Evolutionary conservation across 1,140 invertebrate genomes (phyloP), one percentile per base, ranked within the genome.

Genomic region (Drosophila sproati): DNA sequence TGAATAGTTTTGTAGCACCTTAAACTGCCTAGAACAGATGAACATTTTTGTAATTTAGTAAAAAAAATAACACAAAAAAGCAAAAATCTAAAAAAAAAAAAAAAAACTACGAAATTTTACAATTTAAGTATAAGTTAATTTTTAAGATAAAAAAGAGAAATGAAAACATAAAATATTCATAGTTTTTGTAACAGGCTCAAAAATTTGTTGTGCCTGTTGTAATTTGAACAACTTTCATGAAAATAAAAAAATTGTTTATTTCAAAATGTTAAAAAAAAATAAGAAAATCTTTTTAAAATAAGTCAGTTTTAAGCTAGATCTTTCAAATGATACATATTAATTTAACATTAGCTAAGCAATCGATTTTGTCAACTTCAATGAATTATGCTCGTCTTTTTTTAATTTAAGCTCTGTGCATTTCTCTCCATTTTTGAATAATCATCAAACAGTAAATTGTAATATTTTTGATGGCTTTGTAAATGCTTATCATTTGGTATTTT

Each of bases 1-100:
- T 82, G 74, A 89, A 80, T 88, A 88, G 70, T 89, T 87, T 88
- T 89, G 59, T 89, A 89, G 80, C 85, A 78, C 89, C 76, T 82
- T 89, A 85, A 89, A 89, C 85, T 89, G 85, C 85, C 85, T 76
- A 89, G 86, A 81, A 89, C 85, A 43, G 81, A 88, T 88, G 88
- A 75, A 75, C 43, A 66, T 61, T 51, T 88, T 80, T 78, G 73
- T 82, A 88, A 68, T 78, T 85, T 83, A 88, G 85, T 72, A 54
- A 56, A 78, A 78, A 80, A 73, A 56, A 48, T 50, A 70, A 63
- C 39, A 54, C 69, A 47, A 56, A 39, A 60, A n/a, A 64, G 59
- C 50, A 47, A 29, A 52, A 71, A 41, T 61, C 2, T 5, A 8
- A 12, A 12, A 12, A 12, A 48, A 68, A 54, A 41, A 54, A 34